Evolutionary conservation across 2,797 vertebrate genomes (phyloP).

Genomic region (Sarcophilus harrisii): DNA sequence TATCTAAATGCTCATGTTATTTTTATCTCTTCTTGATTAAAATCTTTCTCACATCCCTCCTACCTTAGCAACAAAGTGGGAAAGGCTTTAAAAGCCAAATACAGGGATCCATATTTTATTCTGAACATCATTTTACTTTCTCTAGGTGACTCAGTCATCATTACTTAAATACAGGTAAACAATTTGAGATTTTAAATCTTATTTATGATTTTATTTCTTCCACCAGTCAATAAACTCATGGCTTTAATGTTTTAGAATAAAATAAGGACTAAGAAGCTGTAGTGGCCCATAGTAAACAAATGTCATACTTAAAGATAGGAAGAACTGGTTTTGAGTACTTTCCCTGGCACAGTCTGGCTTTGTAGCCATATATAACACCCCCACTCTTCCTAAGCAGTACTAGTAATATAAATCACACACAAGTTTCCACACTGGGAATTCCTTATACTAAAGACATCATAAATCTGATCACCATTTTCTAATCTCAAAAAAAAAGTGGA

Average conservation of each 20-base stretch:
- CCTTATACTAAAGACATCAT: not conserved
- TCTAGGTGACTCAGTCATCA: constrained; percentile 41
- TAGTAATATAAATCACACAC: not conserved
- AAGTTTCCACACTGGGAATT: not conserved
- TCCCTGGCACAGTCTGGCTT: not conserved
- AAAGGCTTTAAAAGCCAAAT: not conserved
- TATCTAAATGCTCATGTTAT: not conserved
- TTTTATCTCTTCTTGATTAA: constrained; percentile 51
- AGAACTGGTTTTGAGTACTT: not conserved
- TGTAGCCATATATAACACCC: not conserved
- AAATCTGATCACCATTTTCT: not conserved
- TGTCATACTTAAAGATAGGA: not conserved
- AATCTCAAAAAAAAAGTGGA: not conserved
- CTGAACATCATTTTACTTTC: constrained; percentile 7
- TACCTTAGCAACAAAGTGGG: not conserved
- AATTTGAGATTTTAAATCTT: not conserved
- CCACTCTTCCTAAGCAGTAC: not conserved
- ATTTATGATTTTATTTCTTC: not conserved
- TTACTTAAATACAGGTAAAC: constrained; percentile 18
- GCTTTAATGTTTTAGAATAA: not conserved
- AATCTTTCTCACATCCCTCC: not conserved
- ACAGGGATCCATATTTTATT: not conserved
- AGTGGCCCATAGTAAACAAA: not conserved
- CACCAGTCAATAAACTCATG: not conserved
- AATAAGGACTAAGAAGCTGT: not conserved